A percentile compares a stretch with the other conserved stretches of the same genome.
phyloP scores from a whole-genome alignment of 2,888 invertebrate genomes.

The Cantharis lateralis region DNA sequence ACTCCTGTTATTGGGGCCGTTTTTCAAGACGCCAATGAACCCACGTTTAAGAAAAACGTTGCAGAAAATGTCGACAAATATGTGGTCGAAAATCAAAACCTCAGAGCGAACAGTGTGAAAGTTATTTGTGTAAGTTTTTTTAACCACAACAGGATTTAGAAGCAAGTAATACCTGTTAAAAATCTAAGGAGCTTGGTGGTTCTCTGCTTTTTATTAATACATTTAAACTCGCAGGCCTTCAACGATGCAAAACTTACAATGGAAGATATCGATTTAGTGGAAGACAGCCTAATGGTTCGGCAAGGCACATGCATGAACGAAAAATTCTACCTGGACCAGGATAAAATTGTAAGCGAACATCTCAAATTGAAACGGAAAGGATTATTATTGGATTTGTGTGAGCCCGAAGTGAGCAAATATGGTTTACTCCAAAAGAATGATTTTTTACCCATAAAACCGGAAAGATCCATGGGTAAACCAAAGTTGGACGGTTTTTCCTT shows the following conservation, averaged over 20 bases:
- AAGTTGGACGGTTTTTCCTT: not conserved
- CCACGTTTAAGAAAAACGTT: slow-evolving; percentile 40
- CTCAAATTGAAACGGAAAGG: slow-evolving; percentile 41
- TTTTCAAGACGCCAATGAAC: slow-evolving; percentile 45
- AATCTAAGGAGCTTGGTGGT: too few species aligned
- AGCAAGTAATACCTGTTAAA: too few species aligned
- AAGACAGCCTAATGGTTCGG: slow-evolving; percentile 43
- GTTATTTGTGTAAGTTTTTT: slow-evolving; percentile 10
- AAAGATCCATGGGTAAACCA: slow-evolving; percentile 45
- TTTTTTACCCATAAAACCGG: slow-evolving; percentile 43
- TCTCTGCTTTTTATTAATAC: not conserved
- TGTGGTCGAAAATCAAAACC: slow-evolving; percentile 25
- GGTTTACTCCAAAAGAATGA: slow-evolving; percentile 45
- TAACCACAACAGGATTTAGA: too few species aligned
- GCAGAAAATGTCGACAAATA: slow-evolving; percentile 43
- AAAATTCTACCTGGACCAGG: slow-evolving; percentile 38
- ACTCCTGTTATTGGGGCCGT: slow-evolving; percentile 42
- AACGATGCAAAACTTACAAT: slow-evolving; percentile 28
- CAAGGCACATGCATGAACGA: slow-evolving; percentile 42
- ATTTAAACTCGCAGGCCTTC: slow-evolving; percentile 28
- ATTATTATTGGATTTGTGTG: slow-evolving; percentile 36
- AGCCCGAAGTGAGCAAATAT: slow-evolving; percentile 36
- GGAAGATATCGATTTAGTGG: slow-evolving; percentile 38
- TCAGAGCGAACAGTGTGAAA: not conserved
- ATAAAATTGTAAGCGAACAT: slow-evolving; percentile 36